Base-by-base conservation (phyloP, 2,113 vertebrate genomes). In the Hippocampus barbouri region DNA sequence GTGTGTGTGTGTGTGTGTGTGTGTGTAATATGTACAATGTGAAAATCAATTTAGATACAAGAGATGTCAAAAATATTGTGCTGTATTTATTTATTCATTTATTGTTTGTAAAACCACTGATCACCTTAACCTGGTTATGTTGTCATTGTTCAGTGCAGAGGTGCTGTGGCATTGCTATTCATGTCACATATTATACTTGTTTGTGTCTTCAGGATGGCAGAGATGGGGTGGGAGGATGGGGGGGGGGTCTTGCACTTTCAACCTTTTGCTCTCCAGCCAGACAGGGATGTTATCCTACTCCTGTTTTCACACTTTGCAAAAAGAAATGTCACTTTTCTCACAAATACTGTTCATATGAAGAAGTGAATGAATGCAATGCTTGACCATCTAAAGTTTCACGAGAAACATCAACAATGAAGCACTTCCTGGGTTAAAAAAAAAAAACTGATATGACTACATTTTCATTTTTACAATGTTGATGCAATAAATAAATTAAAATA, bases 91-190 rank as follows among this genome's bases (percentile, higher is more conserved):
- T 59, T 59, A 12, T 27, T 59, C 30, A 27, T 59, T 59, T 25
- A 25, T 25, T 25, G 25, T 59, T 15, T 1, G 11, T 27, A 14
- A 59, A 25, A 27, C 23, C 11, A 25, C 68, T 70, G 77, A 47
- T 64, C 21, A 64, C 10, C 20, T 64, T 41, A n/a, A 65, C 4
- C 40, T 41, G 34, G 61, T 18, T 61, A 67, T 83, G 59, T 20
- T 68, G 83, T 71, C 43, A 71, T 69, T 72, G 70, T 64, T 77
- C 69, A 68, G 76, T 70, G 62, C 71, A 76, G 45, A 73, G 67
- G 71, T 76, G 59, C 62, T 78, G 69, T 47, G 43, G 74, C 65
- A 85, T 89, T 84, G 73, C 66, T 84, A 85, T 90, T 89, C 84
- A 64, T 51, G 64, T 79, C 88, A 86, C 83, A 79, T 79, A 78